Evolutionary conservation across 2,797 vertebrate genomes (phyloP).

Genomic region (Pempheris klunzingeri): DNA sequence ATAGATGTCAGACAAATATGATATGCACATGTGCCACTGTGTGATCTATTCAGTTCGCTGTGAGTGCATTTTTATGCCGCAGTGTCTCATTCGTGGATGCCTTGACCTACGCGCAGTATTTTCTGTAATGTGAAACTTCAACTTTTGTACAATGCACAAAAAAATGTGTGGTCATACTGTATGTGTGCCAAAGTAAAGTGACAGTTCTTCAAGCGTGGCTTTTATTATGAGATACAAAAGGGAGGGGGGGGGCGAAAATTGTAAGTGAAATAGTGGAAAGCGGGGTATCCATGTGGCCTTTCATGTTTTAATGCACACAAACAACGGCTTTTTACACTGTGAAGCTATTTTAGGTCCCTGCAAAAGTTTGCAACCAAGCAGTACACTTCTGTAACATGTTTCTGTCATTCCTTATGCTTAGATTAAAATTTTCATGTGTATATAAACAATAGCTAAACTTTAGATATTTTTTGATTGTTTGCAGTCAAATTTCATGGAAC

Average conservation of each 20-base stretch:
- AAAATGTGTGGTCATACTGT: constrained; percentile 39
- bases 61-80: constrained; percentile 34
- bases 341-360: neutral
- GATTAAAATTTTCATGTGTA: neutral
- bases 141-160: constrained; percentile 46
- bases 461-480: neutral
- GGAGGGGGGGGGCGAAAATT: neutral
- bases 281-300: neutral
- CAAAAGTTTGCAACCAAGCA: neutral
- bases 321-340: neutral
- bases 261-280: neutral
- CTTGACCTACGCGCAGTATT: constrained; percentile 30
- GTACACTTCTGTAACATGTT: neutral
- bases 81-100: constrained; percentile 39
- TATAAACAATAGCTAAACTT: neutral
- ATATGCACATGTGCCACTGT: constrained; percentile 24
- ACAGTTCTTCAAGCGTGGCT: constrained; percentile 23
- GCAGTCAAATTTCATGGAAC: neutral
- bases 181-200: constrained; percentile 58
- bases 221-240: constrained; percentile 26
- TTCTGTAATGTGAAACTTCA: constrained; percentile 30
- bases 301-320: neutral
- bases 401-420: neutral
- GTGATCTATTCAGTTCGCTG: constrained; percentile 1
- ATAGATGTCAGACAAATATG: constrained; percentile 26